Evolutionary conservation across 2,888 invertebrate species (phyloP), one percentile per base, ranked within the genome.

Genomic region (Hypselothyrea guttata): DNA sequence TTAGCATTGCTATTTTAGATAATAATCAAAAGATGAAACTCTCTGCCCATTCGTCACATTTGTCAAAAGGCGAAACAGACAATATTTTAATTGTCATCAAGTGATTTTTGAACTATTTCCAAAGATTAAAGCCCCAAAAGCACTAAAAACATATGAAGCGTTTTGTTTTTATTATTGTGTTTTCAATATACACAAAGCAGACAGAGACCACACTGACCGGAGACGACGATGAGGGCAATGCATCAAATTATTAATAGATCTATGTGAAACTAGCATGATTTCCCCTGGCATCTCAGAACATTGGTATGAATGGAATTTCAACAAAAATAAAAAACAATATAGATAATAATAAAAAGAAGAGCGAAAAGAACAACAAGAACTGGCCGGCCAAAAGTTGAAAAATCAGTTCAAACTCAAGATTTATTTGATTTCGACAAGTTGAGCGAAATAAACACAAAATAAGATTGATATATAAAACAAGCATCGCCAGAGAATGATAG

Each of bases 221-320:
- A 53, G 45, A 68, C 53, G 55, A 62, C 35, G 55, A 47, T 37
- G 53, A 53, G 38, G 71, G 59, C 75, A 71, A 72, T 72, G 72
- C 76, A 76, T 76, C 73, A 76, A 62, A 72, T 63, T 76, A 72
- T 76, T 76, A 72, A 72, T 72, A 72, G 77, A 61, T 16, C 65
- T 41, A 35, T 58, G 49, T 66, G 42, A 27, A 53, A 69, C 35
- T 12, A 34, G 46, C 48, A 52, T 56, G 38, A 53, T 49, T 52
- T 37, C 47, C 49, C 34, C 33, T 13, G 35, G 44, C 51, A 15
- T 15, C 8, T 30, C 34, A 44, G 68, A 53, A 13, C 62, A 61
- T 53, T 18, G 56, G 73, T 47, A 69, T 68, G 54, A 16, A 28
- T 47, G 75, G 57, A 71, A 70, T 72, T 70, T 66, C 27, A 31